These are phyloP conservation scores for Buceros bicornis DNA, from an alignment of 2,797 vertebrate species.

Conservation along the genomic window DNA sequence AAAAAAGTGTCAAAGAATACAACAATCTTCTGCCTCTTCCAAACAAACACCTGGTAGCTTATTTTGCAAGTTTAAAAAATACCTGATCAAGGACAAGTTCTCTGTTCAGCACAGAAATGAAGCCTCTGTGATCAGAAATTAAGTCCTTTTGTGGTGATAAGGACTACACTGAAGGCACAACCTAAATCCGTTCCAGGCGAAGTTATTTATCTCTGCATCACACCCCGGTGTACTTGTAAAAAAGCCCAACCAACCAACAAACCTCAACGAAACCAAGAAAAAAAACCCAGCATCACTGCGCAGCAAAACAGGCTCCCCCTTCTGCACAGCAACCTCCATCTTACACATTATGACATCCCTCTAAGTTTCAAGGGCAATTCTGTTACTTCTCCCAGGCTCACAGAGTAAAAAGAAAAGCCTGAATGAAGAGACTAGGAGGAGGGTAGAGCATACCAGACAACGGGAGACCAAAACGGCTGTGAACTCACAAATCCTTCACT, in stretches of 20 bases:
- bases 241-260: background rate
- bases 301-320: background rate
- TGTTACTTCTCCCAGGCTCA: background rate
- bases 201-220: background rate
- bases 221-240: background rate
- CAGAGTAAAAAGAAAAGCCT: background rate
- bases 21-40: background rate
- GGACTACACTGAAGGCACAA: background rate
- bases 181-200: background rate
- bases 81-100: background rate
- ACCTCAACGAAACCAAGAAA: background rate
- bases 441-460: background rate
- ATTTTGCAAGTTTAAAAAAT: background rate
- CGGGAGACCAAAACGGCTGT: background rate
- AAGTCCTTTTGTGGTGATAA: background rate
- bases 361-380: background rate
- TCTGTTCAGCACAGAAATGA: background rate
- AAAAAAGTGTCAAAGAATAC: constrained; percentile 71
- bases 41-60: background rate
- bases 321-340: background rate
- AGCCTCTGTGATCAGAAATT: background rate
- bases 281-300: background rate
- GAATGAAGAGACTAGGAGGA: background rate
- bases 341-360: background rate
- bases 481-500: background rate